phyloP scores from a whole-genome alignment of 2,797 vertebrate species.

The Myioborus miniatus region DNA sequence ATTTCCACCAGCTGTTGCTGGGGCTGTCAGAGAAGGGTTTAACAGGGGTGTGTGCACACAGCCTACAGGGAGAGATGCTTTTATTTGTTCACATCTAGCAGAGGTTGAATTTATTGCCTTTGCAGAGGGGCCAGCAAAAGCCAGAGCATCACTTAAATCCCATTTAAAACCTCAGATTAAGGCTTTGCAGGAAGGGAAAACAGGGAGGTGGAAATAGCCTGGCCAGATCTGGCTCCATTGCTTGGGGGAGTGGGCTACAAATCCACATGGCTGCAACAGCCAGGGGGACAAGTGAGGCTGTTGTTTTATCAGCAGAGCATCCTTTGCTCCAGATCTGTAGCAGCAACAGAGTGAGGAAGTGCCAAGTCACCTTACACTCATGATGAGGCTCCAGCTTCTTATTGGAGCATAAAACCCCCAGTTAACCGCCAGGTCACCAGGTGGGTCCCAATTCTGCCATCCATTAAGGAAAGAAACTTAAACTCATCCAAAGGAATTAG shows the following conservation, averaged over 20 bases:
- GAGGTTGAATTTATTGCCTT: slow-evolving; percentile 13
- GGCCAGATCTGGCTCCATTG: neutral
- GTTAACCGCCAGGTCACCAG: neutral
- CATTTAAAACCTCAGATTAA: slow-evolving; percentile 29
- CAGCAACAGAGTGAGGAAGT: neutral
- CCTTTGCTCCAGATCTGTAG: neutral
- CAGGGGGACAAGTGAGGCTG: neutral
- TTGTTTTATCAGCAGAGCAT: neutral
- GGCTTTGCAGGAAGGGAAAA: neutral
- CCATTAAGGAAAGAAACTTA: neutral
- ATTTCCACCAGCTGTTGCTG: slow-evolving; percentile 33
- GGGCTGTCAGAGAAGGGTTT: slow-evolving; percentile 6
- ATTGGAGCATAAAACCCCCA: neutral
- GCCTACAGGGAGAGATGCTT: slow-evolving; percentile 33
- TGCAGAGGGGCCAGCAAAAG: slow-evolving; percentile 7
- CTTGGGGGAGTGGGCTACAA: neutral
- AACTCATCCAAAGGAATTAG: neutral
- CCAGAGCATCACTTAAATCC: neutral
- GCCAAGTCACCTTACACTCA: neutral
- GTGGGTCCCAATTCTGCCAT: neutral
- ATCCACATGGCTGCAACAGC: accelerated
- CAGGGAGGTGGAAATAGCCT: neutral
- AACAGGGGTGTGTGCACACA: neutral
- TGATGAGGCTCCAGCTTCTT: neutral
- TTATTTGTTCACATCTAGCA: slow-evolving; percentile 25